Conservation (phyloP, 2,888 invertebrate species). For the Drosophila kokeensis region DNA sequence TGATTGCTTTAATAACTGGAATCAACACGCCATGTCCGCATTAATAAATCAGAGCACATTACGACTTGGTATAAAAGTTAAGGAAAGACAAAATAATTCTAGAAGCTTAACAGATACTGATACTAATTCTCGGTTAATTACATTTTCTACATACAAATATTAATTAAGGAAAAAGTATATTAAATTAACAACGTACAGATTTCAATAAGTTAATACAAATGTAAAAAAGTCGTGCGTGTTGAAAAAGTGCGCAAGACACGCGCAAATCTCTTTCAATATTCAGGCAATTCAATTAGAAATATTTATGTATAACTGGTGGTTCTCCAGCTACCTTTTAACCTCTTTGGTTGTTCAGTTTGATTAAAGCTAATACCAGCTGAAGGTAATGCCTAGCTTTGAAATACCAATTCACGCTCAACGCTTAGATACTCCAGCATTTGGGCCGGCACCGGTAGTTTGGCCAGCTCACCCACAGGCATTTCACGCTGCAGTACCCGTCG, state of each 20-base stretch:
- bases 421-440: constrained; percentile 87
- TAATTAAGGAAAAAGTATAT: background rate
- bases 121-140: background rate
- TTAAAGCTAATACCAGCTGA: constrained; percentile 68
- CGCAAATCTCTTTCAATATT: constrained; percentile 5
- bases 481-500: constrained; percentile 90
- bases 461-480: constrained; percentile 87
- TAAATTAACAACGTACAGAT: background rate
- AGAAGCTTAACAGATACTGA: constrained; percentile 1
- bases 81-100: constrained; percentile 1
- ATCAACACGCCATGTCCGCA: background rate
- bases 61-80: background rate
- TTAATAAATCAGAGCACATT: background rate
- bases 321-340: constrained; percentile 36
- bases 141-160: background rate
- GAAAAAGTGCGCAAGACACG: background rate
- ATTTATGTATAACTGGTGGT: constrained; percentile 10
- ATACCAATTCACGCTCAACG: constrained; percentile 83
- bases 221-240: constrained; percentile 6
- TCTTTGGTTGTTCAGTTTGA: constrained; percentile 66
- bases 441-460: constrained; percentile 88
- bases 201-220: constrained; percentile 2
- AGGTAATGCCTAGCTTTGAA: constrained; percentile 71
- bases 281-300: constrained; percentile 12
- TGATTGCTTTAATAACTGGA: constrained; percentile 5